Percentiles rank a stretch among this genome's conserved stretches.
These are phyloP conservation scores for Quadriops clusia DNA, from an alignment of 2,888 invertebrate genomes.

Conservation along the genomic window DNA sequence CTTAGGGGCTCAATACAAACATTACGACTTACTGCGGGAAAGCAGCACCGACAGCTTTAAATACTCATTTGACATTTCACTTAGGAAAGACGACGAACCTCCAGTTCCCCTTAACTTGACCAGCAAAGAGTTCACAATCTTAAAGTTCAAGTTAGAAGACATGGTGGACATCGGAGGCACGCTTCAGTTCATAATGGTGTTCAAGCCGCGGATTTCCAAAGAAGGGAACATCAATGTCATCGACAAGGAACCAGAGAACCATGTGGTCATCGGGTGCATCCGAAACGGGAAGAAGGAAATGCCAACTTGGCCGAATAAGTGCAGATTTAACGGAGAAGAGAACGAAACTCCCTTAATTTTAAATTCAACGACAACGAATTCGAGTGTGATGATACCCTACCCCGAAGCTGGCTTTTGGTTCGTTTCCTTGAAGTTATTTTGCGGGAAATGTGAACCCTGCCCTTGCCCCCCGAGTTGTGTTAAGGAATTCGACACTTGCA, in stretches of 20 bases:
- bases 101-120: constrained; percentile 57
- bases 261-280: constrained; percentile 50
- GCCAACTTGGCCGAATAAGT: constrained; percentile 51
- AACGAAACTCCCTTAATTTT: constrained; percentile 49
- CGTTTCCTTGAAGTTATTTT: constrained; percentile 59
- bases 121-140: constrained; percentile 47
- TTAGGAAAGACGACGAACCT: constrained; percentile 49
- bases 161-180: constrained; percentile 73
- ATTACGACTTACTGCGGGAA: constrained; percentile 39
- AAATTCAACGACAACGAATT: constrained; percentile 52
- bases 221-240: constrained; percentile 8
- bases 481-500: constrained; percentile 22
- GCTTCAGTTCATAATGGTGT: constrained; percentile 55
- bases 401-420: constrained; percentile 80
- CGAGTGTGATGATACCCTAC: constrained; percentile 60
- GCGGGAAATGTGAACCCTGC: constrained; percentile 39
- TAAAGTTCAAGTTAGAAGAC: constrained; percentile 59
- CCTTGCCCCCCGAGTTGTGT: constrained; percentile 28
- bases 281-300: constrained; percentile 45
- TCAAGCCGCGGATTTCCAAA: constrained; percentile 45
- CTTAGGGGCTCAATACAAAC: constrained; percentile 27
- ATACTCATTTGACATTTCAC: constrained; percentile 58
- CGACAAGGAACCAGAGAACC: constrained; percentile 26
- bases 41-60: constrained; percentile 64
- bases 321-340: constrained; percentile 39